Evolutionary conservation across 2,888 invertebrate genomes (phyloP), one percentile per base, ranked within the genome.

Genomic region (Aradus depressus): DNA sequence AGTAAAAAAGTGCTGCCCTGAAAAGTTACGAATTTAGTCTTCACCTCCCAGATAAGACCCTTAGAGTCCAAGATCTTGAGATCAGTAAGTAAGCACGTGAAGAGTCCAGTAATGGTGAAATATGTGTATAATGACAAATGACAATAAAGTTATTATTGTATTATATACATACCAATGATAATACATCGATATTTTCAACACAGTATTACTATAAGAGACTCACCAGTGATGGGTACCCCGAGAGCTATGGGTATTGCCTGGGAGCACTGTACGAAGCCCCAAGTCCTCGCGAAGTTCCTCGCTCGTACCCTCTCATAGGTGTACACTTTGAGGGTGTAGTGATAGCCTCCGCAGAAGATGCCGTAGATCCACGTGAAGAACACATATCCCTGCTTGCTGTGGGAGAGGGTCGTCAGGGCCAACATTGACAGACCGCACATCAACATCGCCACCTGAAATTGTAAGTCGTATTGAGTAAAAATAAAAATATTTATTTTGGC

Each of bases 231-330:
- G 6, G 88, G 88, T 39, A 88, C 83, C 42, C 89, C 89, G 44
- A 89, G 80, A 1, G 84, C 81, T 38, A 85, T 82, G 5, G 89
- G 87, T 62, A 90, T 79, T 14, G 86, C 84, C 67, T 89, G 89
- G 10, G 85, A 84, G 65, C 84, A 86, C 67, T 87, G 86, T 44
- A 89, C 82, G 70, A 85, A 90, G 52, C 88, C 85, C 89, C 89
- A 89, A 1, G 88, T 87, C 48, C 87, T 74, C 0, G 88, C 85
- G 65, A 89, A 89, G 67, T 90, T 84, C 55, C 88, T 74, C 2
- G 87, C 86, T 45, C 87, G 72, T 22, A 90, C 88, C 54, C 87
- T 74, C 68, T 90, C 89, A 66, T 86, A 88, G 0, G 86, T 86
- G 70, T 87, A 89, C 80, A 89, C 85, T 70, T 89, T 89, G 56